Conservation (phyloP, 2,797 vertebrate genomes). For the Micrastur ruficollis region DNA sequence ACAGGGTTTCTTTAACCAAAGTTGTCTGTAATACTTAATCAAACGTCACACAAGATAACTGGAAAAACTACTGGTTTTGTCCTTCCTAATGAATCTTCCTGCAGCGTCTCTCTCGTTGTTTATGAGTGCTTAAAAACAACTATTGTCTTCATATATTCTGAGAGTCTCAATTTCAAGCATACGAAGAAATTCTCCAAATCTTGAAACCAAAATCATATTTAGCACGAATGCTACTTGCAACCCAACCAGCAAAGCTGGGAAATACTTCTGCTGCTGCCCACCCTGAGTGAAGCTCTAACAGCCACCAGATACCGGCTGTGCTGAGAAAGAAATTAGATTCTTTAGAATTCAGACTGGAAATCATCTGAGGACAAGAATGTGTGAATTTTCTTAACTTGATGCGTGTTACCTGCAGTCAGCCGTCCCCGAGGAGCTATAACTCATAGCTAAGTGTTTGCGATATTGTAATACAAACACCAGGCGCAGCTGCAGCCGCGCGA, state of each 20-base stretch:
- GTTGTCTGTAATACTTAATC: background rate
- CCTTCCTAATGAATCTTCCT: background rate
- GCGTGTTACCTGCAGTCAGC: background rate
- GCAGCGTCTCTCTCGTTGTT: background rate
- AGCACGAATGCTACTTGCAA: background rate
- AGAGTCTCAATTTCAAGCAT: background rate
- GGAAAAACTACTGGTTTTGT: background rate
- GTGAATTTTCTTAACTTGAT: background rate
- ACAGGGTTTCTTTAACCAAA: background rate
- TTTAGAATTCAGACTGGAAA: background rate
- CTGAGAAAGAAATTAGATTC: background rate
- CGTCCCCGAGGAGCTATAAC: background rate
- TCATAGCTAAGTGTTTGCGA: background rate
- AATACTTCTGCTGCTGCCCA: background rate
- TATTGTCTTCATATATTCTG: background rate
- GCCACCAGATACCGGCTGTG: background rate
- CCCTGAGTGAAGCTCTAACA: background rate
- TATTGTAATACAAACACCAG: background rate
- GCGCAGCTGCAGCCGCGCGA: background rate
- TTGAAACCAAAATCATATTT: background rate
- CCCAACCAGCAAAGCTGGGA: background rate
- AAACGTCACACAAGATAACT: background rate
- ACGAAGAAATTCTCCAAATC: background rate
- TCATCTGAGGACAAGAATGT: background rate
- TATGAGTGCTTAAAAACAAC: background rate